Conservation (phyloP, 2,797 vertebrate species). For the Pseudomugil gertrudae region DNA sequence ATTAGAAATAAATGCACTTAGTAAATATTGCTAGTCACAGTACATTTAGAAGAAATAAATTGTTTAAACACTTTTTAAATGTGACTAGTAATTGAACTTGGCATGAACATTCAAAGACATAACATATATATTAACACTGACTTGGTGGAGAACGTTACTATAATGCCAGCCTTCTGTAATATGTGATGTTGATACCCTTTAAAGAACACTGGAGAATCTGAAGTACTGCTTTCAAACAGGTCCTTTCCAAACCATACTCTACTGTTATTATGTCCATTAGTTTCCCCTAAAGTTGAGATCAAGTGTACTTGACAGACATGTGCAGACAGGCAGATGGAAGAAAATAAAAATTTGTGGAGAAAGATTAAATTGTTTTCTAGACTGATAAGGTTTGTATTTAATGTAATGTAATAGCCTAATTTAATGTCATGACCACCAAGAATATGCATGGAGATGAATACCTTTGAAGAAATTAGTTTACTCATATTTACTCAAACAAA, state of each 20-base stretch:
- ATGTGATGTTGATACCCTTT: slow-evolving; percentile 38
- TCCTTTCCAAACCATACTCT: slow-evolving; percentile 51
- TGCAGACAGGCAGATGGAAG: slow-evolving; percentile 24
- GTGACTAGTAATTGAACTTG: not conserved
- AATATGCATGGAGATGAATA: slow-evolving; percentile 9
- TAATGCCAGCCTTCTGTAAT: slow-evolving; percentile 21
- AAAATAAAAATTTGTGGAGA: slow-evolving; percentile 34
- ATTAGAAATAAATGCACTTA: not conserved
- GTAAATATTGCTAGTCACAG: not conserved
- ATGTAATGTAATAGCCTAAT: slow-evolving; percentile 2
- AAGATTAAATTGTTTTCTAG: slow-evolving; percentile 11
- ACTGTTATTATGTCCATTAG: slow-evolving; percentile 40
- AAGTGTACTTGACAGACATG: slow-evolving; percentile 38
- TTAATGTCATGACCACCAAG: not conserved
- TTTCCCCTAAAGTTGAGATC: slow-evolving; percentile 41
- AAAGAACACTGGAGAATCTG: slow-evolving; percentile 52
- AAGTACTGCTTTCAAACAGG: slow-evolving; percentile 58
- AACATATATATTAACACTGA: slow-evolving; percentile 5
- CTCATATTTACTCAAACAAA: not conserved
- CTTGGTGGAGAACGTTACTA: slow-evolving; percentile 14
- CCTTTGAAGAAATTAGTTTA: not conserved
- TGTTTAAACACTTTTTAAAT: not conserved
- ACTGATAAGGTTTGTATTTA: slow-evolving; percentile 32
- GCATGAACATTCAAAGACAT: slow-evolving; percentile 7
- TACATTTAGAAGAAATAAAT: not conserved